Conservation (phyloP, 2,797 vertebrate species). For the Lemur catta region DNA sequence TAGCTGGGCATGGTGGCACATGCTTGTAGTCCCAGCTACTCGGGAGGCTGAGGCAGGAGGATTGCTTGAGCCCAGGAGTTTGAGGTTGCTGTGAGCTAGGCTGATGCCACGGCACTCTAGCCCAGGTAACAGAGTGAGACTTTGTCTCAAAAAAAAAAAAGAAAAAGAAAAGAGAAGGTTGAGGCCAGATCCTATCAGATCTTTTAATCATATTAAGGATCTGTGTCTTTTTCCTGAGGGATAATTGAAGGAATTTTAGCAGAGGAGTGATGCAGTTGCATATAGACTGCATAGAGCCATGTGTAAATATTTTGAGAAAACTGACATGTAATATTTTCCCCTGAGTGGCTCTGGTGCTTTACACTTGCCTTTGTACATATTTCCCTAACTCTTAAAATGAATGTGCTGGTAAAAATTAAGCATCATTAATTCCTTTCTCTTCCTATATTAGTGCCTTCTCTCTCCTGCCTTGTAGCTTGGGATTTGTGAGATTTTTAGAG, state of each 20-base stretch:
- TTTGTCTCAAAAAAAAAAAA: too few relatives aligned
- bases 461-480: neutral
- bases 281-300: neutral
- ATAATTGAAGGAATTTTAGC: neutral
- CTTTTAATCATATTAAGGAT: neutral
- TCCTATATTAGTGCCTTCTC: neutral
- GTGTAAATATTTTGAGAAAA: neutral
- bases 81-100: too few relatives aligned
- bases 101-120: too few relatives aligned
- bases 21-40: too few relatives aligned
- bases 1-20: too few relatives aligned
- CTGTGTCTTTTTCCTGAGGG: neutral
- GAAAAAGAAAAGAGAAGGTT: neutral
- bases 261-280: neutral
- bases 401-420: constrained; percentile 4
- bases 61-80: too few relatives aligned
- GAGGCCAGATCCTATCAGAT: neutral
- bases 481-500: constrained; percentile 19
- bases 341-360: neutral
- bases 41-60: too few relatives aligned
- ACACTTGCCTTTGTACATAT: neutral
- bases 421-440: neutral
- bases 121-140: too few relatives aligned
- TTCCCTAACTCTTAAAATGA: neutral
- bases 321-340: neutral